These are phyloP conservation scores for Calameuta filiformis DNA, from an alignment of 2,888 invertebrate species.

Conservation along the genomic window DNA sequence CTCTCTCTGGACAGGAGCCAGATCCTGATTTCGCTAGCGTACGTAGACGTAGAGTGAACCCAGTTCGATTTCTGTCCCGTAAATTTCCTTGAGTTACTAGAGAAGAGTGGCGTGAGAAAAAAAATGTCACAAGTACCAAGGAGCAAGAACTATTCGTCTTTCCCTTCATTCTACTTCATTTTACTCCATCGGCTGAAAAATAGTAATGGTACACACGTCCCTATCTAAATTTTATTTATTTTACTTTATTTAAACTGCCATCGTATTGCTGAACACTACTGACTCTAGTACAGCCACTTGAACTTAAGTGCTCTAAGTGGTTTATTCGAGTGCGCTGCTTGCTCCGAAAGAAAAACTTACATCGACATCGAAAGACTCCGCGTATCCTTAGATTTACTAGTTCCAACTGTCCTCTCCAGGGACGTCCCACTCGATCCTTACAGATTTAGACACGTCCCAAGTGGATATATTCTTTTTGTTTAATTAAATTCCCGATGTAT, in stretches of 20 bases:
- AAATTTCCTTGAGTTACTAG: conserved; percentile 24
- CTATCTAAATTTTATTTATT: not conserved
- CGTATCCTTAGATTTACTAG: not conserved
- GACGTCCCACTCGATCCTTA: not conserved
- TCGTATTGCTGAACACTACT: conserved; percentile 4
- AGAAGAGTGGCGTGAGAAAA: not conserved
- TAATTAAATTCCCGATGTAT: no score
- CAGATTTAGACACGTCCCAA: no score
- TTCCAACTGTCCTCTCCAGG: not conserved
- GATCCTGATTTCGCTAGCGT: conserved; percentile 28
- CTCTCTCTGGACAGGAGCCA: conserved; percentile 40
- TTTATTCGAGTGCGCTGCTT: conserved; percentile 13
- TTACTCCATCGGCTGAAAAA: not conserved
- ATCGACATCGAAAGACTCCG: conserved; percentile 6
- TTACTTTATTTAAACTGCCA: not conserved
- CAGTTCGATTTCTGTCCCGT: conserved; percentile 25
- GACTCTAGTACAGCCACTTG: conserved; percentile 18
- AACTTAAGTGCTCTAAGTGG: conserved; percentile 28
- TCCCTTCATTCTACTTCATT: not conserved
- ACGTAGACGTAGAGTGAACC: conserved; percentile 19
- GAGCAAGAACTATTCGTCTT: not conserved
- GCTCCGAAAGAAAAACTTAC: conserved; percentile 7
- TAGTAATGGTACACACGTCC: not conserved
- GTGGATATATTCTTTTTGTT: no score
- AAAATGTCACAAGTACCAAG: not conserved